Conservation (phyloP, 2,113 vertebrate species). For the Thunnus thynnus region DNA sequence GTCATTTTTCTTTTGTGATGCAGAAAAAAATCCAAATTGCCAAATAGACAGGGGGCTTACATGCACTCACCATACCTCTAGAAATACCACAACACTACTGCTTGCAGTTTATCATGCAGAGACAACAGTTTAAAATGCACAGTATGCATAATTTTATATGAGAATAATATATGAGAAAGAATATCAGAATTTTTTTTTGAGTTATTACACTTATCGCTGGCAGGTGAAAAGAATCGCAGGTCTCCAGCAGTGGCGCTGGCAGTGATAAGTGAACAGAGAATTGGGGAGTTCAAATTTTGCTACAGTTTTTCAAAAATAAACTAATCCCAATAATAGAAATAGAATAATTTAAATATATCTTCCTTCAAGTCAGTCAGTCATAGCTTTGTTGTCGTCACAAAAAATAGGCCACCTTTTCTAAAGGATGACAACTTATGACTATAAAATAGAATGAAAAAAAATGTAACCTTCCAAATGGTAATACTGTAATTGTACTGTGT, state of each 20-base stretch:
- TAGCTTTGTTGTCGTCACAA: neutral
- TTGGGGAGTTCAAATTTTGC: too few relatives aligned
- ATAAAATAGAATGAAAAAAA: too few relatives aligned
- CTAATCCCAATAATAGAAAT: too few relatives aligned
- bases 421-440: too few relatives aligned
- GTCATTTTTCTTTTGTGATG: conserved; percentile 68
- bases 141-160: conserved; percentile 13
- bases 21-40: conserved; percentile 48
- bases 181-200: neutral
- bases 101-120: conserved; percentile 58
- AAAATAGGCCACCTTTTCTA: too few relatives aligned
- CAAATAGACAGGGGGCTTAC: conserved; percentile 15
- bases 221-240: conserved; percentile 19
- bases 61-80: conserved; percentile 44
- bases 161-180: neutral
- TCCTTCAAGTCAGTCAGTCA: neutral
- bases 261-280: neutral
- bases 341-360: too few relatives aligned
- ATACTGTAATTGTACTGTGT: too few relatives aligned
- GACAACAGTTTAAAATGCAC: conserved; percentile 40
- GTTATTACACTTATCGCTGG: conserved; percentile 20
- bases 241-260: neutral
- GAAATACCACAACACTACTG: conserved; percentile 64
- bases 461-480: too few relatives aligned
- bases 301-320: too few relatives aligned